Conservation (phyloP, 2,113 vertebrate species). For the Tautogolabrus adspersus region DNA sequence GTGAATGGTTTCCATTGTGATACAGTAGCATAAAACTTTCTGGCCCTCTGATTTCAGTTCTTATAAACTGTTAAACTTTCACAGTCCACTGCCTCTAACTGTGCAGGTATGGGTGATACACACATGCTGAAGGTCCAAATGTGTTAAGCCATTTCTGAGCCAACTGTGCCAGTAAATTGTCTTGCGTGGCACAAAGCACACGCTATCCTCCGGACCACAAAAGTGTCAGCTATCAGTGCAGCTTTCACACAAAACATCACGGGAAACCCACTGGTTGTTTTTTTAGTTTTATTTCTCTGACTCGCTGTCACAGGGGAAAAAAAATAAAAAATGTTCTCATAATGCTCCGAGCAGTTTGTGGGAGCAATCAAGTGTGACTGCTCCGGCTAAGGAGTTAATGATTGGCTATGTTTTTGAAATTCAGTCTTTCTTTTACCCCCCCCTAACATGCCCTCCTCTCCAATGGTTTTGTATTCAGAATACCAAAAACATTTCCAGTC, state of each 20-base stretch:
- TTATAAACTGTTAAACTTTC: neutral
- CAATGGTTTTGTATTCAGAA: neutral
- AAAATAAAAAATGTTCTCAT: constrained; percentile 13
- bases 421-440: neutral
- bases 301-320: neutral
- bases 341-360: constrained; percentile 28
- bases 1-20: too few species aligned
- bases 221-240: neutral
- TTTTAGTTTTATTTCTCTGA: constrained; percentile 5
- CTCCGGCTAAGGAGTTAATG: constrained; percentile 43
- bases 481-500: constrained; percentile 13
- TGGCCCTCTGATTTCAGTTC: constrained; percentile 13
- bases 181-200: neutral
- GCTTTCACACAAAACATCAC: neutral
- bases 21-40: neutral
- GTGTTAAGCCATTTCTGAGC: neutral
- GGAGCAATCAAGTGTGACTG: constrained; percentile 35
- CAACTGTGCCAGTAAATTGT: neutral
- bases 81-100: neutral
- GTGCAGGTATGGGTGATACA: neutral
- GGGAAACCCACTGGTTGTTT: neutral
- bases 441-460: neutral
- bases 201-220: neutral
- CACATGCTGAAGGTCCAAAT: neutral
- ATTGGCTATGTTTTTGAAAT: constrained; percentile 38